phyloP scores from a whole-genome alignment of 1,140 invertebrate species.

The Trichomalopsis sarcophagae region DNA sequence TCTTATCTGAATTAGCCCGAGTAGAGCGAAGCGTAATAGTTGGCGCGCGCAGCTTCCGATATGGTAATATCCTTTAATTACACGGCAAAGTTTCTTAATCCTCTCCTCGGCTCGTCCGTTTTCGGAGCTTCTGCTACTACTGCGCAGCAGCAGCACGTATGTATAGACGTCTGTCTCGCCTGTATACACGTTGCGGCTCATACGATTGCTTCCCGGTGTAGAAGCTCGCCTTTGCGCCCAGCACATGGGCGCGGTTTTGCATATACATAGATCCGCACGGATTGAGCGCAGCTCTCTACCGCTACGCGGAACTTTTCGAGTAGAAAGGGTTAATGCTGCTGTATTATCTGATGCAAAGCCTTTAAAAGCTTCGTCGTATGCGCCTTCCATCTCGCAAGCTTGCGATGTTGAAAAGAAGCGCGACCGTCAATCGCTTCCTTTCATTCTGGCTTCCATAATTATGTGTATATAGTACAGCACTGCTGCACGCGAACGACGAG shows the following conservation, averaged over 20 bases:
- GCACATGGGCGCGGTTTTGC: background rate
- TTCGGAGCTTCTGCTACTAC: background rate
- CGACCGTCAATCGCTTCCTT: too few species aligned
- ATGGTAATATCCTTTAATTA: constrained; percentile 14
- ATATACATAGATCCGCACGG: background rate
- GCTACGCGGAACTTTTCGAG: background rate
- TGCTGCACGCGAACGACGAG: background rate
- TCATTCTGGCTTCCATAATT: background rate
- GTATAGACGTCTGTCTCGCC: background rate
- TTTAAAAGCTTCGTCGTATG: background rate
- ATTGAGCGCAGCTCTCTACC: background rate
- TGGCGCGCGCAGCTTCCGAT: background rate
- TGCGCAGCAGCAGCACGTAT: background rate
- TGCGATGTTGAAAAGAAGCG: too few species aligned
- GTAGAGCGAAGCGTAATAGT: background rate
- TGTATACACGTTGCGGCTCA: background rate
- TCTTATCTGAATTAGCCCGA: background rate
- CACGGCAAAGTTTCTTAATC: constrained; percentile 12
- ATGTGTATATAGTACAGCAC: background rate
- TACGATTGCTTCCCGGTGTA: background rate
- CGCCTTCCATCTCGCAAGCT: background rate
- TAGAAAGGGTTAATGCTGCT: background rate
- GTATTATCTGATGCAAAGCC: background rate
- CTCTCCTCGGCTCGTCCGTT: background rate
- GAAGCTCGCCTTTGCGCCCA: background rate